phyloP scores from a whole-genome alignment of 2,888 invertebrate genomes.

The Myathropa florea region DNA sequence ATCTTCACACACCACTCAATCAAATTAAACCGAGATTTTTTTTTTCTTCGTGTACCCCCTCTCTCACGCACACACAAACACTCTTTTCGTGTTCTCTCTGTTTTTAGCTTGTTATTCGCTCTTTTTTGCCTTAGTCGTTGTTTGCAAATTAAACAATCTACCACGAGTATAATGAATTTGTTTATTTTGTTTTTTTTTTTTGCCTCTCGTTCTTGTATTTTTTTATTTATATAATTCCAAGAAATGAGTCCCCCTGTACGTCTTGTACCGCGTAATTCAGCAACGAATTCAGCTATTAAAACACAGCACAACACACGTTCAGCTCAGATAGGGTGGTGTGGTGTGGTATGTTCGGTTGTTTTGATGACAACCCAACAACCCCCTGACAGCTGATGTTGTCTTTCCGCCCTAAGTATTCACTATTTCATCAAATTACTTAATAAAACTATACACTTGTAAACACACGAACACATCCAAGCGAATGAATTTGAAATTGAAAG shows the following conservation, averaged over 20 bases:
- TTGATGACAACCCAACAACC: constrained; percentile 12
- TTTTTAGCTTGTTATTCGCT: constrained; percentile 31
- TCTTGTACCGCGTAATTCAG: constrained; percentile 5
- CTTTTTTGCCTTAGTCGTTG: constrained; percentile 22
- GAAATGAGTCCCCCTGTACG: background rate
- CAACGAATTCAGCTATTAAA: constrained; percentile 7
- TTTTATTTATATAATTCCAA: constrained; percentile 22
- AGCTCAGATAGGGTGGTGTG: background rate
- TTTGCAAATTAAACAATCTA: constrained; percentile 58
- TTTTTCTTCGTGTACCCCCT: background rate
- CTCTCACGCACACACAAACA: background rate
- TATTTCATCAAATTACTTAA: constrained; percentile 43
- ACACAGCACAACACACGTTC: background rate
- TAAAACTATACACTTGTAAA: constrained; percentile 1
- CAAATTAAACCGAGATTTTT: constrained; percentile 31
- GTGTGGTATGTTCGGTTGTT: constrained; percentile 12
- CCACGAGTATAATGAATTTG: constrained; percentile 33
- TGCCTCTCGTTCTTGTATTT: constrained; percentile 9
- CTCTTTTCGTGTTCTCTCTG: background rate
- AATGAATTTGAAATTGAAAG: background rate
- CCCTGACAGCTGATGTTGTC: background rate
- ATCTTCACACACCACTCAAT: constrained; percentile 33
- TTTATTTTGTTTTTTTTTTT: constrained; percentile 27
- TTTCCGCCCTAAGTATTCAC: constrained; percentile 2
- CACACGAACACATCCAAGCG: background rate